Evolutionary conservation across 2,888 invertebrate species (phyloP), one percentile per base, ranked within the genome.

Genomic region (Horisme vitalbata): DNA sequence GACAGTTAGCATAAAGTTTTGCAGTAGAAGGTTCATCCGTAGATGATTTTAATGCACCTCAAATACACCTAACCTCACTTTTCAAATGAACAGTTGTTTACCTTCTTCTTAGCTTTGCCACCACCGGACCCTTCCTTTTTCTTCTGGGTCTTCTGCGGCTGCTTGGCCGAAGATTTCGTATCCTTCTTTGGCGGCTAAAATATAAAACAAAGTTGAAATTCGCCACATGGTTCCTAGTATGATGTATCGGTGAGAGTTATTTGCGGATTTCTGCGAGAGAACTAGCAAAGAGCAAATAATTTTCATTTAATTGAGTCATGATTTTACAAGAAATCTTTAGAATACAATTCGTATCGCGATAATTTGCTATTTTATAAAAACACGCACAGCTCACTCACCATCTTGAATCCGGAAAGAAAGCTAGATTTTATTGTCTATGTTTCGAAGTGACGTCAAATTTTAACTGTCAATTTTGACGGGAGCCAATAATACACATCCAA

Each of bases 91-190:
- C 46, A 58, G 11, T 62, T 68, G 61, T 75, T 76, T 85, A 94
- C 95, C 97, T 97, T 97, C 96, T 97, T 97, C 82, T 97, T 97
- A 74, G 97, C 97, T 91, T 97, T 97, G 64, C 97, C 97, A 68
- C 97, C 97, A 62, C 96, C 95, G 74, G 96, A 96, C 79, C 97
- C 97, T 83, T 97, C 97, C 90, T 97, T 97, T 92, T 97, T 97
- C 90, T 97, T 97, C 70, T 96, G 96, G 59, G 96, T 96, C 82
- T 97, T 97, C 75, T 97, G 97, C 55, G 97, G 96, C 90, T 96
- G 96, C 85, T 97, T 97, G 52, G 96, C 94, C 84, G 95, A 94
- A 71, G 95, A 92, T 89, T 97, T 97, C 10, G 96, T 91, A 89
- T 97, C 97, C 93, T 97, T 97, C 84, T 97, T 97, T 66, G 97